phyloP scores from a whole-genome alignment of 2,113 vertebrate species.

The Melospiza georgiana region DNA sequence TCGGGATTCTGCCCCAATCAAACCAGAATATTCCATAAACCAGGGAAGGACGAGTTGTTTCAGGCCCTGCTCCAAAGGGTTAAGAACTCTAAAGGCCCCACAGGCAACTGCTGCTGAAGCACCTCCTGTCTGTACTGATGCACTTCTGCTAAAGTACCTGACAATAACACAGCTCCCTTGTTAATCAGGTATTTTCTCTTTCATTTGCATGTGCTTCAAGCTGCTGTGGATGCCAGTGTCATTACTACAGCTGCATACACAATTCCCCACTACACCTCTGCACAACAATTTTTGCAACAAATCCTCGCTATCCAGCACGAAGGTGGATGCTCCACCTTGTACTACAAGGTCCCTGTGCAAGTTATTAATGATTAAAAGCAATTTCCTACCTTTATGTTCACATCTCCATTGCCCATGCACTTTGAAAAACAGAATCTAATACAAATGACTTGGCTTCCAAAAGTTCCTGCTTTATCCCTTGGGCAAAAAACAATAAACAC shows the following conservation, averaged over 20 bases:
- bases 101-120: background rate
- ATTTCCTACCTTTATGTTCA: conserved; percentile 32
- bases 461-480: conserved; percentile 39
- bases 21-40: background rate
- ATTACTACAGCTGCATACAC: background rate
- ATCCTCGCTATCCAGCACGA: background rate
- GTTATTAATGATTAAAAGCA: conserved; percentile 56
- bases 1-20: background rate
- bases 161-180: background rate
- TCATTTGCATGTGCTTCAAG: background rate
- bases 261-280: background rate
- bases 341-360: background rate
- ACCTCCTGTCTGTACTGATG: background rate
- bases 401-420: background rate
- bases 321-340: background rate
- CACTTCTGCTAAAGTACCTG: background rate
- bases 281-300: background rate
- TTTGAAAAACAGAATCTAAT: conserved; percentile 27
- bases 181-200: background rate
- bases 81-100: background rate
- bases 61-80: background rate
- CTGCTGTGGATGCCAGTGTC: background rate
- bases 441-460: conserved; percentile 5
- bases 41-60: background rate
- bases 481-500: conserved; percentile 60